Evolutionary conservation across 1,140 invertebrate genomes (phyloP).

Genomic region (Cydia splendana): DNA sequence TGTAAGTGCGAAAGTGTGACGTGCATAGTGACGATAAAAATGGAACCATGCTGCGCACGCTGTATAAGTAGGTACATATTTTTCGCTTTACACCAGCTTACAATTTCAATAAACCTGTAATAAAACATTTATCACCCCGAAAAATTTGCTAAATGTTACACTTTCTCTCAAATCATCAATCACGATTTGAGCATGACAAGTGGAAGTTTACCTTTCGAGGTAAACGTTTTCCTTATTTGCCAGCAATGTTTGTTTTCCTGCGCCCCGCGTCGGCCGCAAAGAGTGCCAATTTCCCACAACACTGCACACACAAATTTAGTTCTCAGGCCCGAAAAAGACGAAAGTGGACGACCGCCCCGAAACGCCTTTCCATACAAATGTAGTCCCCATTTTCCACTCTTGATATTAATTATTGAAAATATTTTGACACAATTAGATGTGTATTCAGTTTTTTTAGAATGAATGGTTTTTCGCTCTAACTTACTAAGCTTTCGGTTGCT

Average conservation of each 20-base stretch:
- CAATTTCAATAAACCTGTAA: no score
- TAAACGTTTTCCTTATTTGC: neutral
- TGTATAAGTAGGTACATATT: no score
- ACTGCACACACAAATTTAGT: conserved; percentile 1
- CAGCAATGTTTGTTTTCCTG: neutral
- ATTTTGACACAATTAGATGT: no score
- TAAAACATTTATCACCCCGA: neutral
- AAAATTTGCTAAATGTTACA: neutral
- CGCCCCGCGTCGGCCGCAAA: neutral
- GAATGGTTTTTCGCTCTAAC: no score
- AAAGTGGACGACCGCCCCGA: neutral
- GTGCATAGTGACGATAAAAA: no score
- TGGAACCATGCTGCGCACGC: no score
- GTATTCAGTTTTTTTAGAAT: no score
- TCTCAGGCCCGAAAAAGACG: neutral
- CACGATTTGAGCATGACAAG: conserved; percentile 6
- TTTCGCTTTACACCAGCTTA: no score
- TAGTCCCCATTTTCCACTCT: no score
- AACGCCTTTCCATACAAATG: neutral
- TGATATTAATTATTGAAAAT: no score
- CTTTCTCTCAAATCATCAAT: neutral
- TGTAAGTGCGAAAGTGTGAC: no score
- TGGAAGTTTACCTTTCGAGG: neutral
- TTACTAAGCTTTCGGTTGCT: no score
- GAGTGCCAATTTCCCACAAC: conserved; percentile 24